A percentile compares a stretch with the other conserved stretches of the same genome.
Conservation (phyloP, 1,140 invertebrate genomes). For the Telenomus remus region DNA sequence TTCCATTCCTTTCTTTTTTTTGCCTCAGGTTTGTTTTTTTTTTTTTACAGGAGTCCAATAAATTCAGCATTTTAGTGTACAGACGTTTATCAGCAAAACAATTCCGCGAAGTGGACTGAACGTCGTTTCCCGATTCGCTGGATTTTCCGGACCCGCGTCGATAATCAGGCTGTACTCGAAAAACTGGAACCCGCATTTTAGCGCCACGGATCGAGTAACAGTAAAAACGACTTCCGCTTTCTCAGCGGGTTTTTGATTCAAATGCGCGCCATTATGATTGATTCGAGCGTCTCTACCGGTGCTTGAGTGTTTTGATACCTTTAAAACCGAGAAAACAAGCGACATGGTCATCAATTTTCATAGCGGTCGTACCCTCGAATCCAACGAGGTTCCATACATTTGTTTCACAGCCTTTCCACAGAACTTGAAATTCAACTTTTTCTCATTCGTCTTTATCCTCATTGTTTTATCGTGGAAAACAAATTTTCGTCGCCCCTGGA, state of each 20-base stretch:
- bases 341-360: slow-evolving; percentile 15
- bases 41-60: too few species aligned
- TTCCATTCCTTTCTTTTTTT: too few species aligned
- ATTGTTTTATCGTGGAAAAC: not conserved
- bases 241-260: slow-evolving; percentile 11
- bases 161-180: slow-evolving; percentile 28
- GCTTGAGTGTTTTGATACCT: slow-evolving; percentile 37
- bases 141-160: slow-evolving; percentile 34
- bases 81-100: too few species aligned
- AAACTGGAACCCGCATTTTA: slow-evolving; percentile 2
- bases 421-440: slow-evolving; percentile 8
- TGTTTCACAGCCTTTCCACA: not conserved
- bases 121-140: slow-evolving; percentile 24
- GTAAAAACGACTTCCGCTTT: slow-evolving; percentile 36
- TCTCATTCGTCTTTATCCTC: not conserved
- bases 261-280: slow-evolving; percentile 38
- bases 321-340: slow-evolving; percentile 29
- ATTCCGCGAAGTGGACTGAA: not conserved
- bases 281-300: slow-evolving; percentile 14
- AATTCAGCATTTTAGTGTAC: too few species aligned
- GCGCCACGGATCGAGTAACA: slow-evolving; percentile 23
- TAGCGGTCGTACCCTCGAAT: not conserved
- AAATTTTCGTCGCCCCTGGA: too few species aligned
- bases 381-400: not conserved
- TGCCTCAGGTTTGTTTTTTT: too few species aligned